phyloP scores from a whole-genome alignment of 1,140 invertebrate species.

The Oedothorax gibbosus region DNA sequence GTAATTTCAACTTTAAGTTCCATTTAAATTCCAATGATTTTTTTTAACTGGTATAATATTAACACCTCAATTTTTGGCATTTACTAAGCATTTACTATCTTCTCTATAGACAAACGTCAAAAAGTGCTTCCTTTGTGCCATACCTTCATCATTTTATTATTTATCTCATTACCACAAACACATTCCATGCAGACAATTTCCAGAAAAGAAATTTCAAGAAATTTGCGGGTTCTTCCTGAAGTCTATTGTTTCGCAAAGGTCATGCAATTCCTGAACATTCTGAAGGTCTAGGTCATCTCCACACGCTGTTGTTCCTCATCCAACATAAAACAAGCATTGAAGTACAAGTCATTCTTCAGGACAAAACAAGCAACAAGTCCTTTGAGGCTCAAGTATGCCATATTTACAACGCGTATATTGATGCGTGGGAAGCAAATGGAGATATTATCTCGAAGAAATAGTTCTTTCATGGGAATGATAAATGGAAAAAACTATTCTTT shows the following conservation, averaged over 20 bases:
- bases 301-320: slow-evolving; percentile 18
- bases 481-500: slow-evolving; percentile 33
- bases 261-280: slow-evolving; percentile 37
- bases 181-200: too few species aligned
- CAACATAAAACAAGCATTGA: slow-evolving; percentile 12
- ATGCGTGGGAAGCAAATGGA: slow-evolving; percentile 24
- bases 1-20: too few species aligned
- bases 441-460: slow-evolving; percentile 28
- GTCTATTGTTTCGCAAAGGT: slow-evolving; percentile 27
- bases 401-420: slow-evolving; percentile 12
- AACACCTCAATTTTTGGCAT: too few species aligned
- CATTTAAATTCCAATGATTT: too few species aligned
- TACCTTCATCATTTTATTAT: too few species aligned
- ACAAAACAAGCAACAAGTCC: slow-evolving; percentile 35
- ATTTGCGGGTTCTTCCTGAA: slow-evolving; percentile 5
- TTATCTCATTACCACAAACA: too few species aligned
- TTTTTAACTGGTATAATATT: too few species aligned
- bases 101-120: too few species aligned
- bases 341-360: slow-evolving; percentile 19
- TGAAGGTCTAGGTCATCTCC: slow-evolving; percentile 49
- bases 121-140: too few species aligned
- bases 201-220: slow-evolving; percentile 19
- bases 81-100: too few species aligned
- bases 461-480: slow-evolving; percentile 26
- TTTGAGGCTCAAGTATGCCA: background rate